Conservation (phyloP, 2,797 vertebrate species). For the Ceryle rudis region DNA sequence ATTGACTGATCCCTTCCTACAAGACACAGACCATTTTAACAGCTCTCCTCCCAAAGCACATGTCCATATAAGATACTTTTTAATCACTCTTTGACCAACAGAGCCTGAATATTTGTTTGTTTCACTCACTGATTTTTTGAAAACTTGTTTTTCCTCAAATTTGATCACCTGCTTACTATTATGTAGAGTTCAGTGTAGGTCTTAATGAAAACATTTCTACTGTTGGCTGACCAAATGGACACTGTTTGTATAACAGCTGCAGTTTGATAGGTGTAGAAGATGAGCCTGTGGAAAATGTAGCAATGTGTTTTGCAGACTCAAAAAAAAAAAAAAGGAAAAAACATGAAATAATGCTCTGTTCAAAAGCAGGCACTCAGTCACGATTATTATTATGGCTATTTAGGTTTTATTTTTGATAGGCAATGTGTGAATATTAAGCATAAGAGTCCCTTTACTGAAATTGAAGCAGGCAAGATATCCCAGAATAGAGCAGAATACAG, state of each 20-base stretch:
- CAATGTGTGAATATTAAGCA: background rate
- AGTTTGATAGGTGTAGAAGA: conserved; percentile 53
- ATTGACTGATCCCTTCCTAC: background rate
- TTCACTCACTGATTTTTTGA: background rate
- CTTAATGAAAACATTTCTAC: conserved; percentile 53
- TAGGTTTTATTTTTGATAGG: background rate
- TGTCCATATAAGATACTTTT: background rate
- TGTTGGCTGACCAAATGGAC: conserved; percentile 67
- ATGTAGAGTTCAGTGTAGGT: conserved; percentile 43
- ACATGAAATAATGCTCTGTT: background rate
- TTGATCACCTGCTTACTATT: conserved; percentile 60
- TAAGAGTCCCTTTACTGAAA: background rate
- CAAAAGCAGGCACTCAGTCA: background rate
- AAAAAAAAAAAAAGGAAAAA: background rate
- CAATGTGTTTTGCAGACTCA: conserved; percentile 37
- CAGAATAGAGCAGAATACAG: background rate
- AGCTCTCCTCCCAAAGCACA: background rate
- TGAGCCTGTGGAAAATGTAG: conserved; percentile 48
- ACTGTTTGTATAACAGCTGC: conserved; percentile 44
- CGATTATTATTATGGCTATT: background rate
- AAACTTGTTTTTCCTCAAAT: conserved; percentile 34
- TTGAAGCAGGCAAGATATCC: background rate
- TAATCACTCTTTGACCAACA: background rate
- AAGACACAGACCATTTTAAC: background rate
- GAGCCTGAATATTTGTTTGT: background rate